Conservation (phyloP, 2,797 vertebrate species). For the Chrysocyon brachyurus region DNA sequence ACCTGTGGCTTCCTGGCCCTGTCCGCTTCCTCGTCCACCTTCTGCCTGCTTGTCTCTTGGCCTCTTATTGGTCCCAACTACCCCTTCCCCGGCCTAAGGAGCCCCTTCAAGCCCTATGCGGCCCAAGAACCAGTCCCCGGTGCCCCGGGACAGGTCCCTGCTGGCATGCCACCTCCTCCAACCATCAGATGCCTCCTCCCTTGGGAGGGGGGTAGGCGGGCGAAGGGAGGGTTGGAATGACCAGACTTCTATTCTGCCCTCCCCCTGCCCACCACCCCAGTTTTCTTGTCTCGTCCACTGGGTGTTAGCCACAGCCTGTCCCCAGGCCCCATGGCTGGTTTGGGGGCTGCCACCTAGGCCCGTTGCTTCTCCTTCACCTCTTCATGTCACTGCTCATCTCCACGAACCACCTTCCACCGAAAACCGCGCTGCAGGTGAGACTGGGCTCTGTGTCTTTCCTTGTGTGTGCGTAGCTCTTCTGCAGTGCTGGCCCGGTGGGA, state of each 20-base stretch:
- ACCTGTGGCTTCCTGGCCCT: neutral
- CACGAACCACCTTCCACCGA: rapidly evolving
- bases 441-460: neutral
- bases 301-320: neutral
- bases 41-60: neutral
- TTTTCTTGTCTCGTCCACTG: neutral
- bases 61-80: neutral
- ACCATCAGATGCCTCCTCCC: rapidly evolving
- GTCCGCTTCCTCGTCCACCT: neutral
- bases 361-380: neutral
- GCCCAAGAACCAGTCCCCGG: neutral
- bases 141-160: neutral
- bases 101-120: no score
- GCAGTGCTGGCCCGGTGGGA: rapidly evolving
- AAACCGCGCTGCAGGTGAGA: conserved; percentile 37
- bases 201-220: rapidly evolving
- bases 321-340: neutral
- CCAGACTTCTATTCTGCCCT: no score
- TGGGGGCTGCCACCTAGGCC: neutral
- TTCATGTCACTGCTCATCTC: neutral
- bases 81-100: neutral
- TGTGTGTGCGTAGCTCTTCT: rapidly evolving
- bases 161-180: neutral
- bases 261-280: neutral
- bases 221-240: neutral